Base-by-base conservation (phyloP, 2,797 vertebrate genomes). In the Nyctibius grandis region DNA sequence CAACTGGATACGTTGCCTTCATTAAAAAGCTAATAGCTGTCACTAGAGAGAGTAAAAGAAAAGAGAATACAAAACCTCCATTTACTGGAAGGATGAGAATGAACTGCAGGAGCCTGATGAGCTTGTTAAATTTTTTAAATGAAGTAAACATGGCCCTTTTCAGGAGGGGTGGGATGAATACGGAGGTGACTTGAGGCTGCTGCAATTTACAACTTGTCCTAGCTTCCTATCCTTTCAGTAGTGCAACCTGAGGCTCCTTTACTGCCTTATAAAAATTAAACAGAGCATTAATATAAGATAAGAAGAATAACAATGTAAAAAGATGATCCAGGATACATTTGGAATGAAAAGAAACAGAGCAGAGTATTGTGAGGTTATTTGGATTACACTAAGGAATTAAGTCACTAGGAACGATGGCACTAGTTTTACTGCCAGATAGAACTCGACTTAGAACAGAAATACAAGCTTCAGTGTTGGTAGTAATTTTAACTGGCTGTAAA, bases 311-410 rank as follows among this genome's bases (percentile, higher is more conserved):
- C 11, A 88, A 82, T 28, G 40, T 54, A 57, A 94, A 88, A 87
- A 76, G 45, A 67, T 0, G 5, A 54, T 45, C 26, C 64, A 89
- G 60, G 40, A 54, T 75, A 88, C 57, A 91, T 79, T 87, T 79
- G 56, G 72, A 28, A 91, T 74, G 7, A 95, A 93, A 47, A 89
- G 88, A 93, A 95, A 85, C 68, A 91, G 82, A 90, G 59, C 38
- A 88, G 61, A 42, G 15, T 73, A 87, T 31, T 53, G n/a, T 4
- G 5, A 93, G 51, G 53, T 93, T 82, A 85, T 60, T 73, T 91
- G 60, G 68, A 65, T 85, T 92, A 74, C 31, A 84, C 76, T 80
- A 85, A 77, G 26, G 61, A 89, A 82, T 53, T 1, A 64, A 77
- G 26, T 29, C 81, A 77, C 38, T 45, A 85, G 56, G 48, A 93